These are phyloP conservation scores for Catharus fuscescens DNA, from an alignment of 2,113 vertebrate genomes.

Conservation along the genomic window DNA sequence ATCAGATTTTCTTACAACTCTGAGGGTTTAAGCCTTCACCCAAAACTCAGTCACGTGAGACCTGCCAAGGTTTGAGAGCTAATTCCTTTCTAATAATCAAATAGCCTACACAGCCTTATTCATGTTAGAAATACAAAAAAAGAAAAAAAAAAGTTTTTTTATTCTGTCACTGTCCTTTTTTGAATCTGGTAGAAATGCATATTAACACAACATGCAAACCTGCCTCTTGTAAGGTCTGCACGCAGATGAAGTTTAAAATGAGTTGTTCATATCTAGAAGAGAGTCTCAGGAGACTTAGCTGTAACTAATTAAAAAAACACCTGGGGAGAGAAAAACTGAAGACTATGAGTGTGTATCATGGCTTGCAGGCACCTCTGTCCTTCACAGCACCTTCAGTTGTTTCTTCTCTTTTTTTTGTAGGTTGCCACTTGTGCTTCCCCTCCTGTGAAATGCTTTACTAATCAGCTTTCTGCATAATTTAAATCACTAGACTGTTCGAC, in stretches of 20 bases:
- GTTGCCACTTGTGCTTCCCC: background rate
- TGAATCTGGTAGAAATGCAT: background rate
- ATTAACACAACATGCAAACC: background rate
- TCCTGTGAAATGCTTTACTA: background rate
- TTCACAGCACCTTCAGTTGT: background rate
- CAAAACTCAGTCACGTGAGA: background rate
- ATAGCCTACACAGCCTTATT: background rate
- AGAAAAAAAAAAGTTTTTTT: accelerated
- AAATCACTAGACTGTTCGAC: background rate
- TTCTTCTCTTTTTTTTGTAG: background rate
- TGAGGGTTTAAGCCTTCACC: background rate
- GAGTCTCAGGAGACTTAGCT: background rate
- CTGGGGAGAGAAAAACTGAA: background rate
- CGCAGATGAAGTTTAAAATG: background rate
- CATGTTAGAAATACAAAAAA: background rate
- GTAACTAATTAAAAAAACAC: background rate
- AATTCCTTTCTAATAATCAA: background rate
- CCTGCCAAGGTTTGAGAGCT: background rate
- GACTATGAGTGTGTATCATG: background rate
- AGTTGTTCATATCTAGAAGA: background rate
- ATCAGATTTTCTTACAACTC: accelerated
- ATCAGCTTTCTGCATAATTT: background rate
- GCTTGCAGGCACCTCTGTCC: background rate
- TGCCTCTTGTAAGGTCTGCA: background rate
- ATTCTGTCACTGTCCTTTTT: background rate